These are phyloP conservation scores for Saturnia japonica DNA, from an alignment of 2,888 invertebrate species.

Conservation along the genomic window DNA sequence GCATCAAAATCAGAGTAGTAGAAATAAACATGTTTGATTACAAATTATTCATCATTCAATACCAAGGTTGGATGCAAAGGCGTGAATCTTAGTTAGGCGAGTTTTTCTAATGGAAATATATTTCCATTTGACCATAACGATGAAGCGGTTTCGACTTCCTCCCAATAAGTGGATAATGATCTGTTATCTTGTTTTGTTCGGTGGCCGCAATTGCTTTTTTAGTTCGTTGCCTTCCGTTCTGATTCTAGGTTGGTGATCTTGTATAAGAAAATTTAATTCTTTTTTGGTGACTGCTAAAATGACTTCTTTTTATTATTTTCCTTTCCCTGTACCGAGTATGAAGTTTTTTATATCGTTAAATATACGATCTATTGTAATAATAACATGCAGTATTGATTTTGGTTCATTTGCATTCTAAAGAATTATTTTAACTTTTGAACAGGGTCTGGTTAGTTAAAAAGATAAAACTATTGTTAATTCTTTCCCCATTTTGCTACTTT, in stretches of 20 bases:
- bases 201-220: slow-evolving; percentile 61
- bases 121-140: slow-evolving; percentile 60
- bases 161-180: slow-evolving; percentile 75
- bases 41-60: slow-evolving; percentile 10
- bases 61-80: slow-evolving; percentile 21
- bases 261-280: background rate
- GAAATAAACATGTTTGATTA: slow-evolving; percentile 2
- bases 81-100: slow-evolving; percentile 25
- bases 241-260: slow-evolving; percentile 21
- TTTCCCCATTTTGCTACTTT: background rate
- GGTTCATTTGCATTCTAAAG: background rate
- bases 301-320: background rate
- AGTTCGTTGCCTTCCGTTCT: slow-evolving; percentile 52
- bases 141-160: slow-evolving; percentile 69
- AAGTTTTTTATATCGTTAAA: background rate
- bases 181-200: slow-evolving; percentile 62
- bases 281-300: background rate
- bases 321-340: background rate
- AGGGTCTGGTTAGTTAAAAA: background rate
- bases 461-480: background rate
- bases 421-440: background rate
- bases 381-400: background rate
- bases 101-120: slow-evolving; percentile 39
- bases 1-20: background rate
- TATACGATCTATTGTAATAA: background rate